Conservation (phyloP, 2,797 vertebrate genomes). For the Eospalax fontanierii region DNA sequence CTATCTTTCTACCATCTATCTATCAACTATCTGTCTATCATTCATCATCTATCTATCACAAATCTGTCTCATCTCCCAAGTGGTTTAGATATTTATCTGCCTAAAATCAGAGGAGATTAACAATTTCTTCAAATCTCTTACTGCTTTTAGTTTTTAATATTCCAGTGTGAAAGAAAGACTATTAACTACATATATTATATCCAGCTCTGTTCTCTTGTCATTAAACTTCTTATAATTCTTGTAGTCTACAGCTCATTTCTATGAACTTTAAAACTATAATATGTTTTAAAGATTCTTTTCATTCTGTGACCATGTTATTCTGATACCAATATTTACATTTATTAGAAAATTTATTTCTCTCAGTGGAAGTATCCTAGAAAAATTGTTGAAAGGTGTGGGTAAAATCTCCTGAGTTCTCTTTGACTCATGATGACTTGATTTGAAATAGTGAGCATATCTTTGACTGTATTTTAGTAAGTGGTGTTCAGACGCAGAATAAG, state of each 20-base stretch:
- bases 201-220: not conserved
- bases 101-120: constrained; percentile 4
- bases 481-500: not conserved
- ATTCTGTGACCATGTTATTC: not conserved
- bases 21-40: not conserved
- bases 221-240: not conserved
- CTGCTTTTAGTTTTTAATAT: not conserved
- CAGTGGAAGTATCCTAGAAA: not conserved
- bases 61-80: not conserved
- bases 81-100: not conserved
- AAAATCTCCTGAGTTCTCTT: not conserved
- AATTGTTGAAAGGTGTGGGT: not conserved
- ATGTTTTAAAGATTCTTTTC: not conserved
- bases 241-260: not conserved
- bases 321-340: not conserved
- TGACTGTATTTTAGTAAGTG: not conserved
- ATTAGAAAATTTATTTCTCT: not conserved
- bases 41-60: not conserved
- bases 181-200: not conserved
- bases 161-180: not conserved
- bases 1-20: too few relatives aligned
- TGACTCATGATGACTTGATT: not conserved
- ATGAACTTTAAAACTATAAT: not conserved
- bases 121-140: not conserved
- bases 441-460: not conserved